A percentile compares a stretch with the other conserved stretches of the same genome.
phyloP scores from a whole-genome alignment of 2,113 vertebrate species.

The Eulemur rufifrons region DNA sequence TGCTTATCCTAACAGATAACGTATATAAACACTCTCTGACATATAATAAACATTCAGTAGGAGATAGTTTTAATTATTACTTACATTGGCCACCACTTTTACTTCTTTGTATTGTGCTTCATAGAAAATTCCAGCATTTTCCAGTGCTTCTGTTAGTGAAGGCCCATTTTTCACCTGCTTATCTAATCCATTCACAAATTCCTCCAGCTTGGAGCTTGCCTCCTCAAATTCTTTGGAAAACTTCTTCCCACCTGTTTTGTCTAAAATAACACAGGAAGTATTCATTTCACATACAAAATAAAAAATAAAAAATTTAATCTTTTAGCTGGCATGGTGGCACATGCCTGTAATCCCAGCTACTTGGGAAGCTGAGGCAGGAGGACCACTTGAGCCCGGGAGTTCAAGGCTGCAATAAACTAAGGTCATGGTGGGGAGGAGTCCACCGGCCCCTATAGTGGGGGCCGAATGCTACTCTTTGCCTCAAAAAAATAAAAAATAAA shows the following conservation, averaged over 20 bases:
- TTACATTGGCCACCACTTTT: conserved; percentile 98
- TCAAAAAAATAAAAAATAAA: no score
- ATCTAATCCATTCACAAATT: conserved; percentile 95
- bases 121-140: conserved; percentile 97
- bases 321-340: neutral
- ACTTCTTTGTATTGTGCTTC: conserved; percentile 99
- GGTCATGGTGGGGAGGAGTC: no score
- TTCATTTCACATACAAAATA: neutral
- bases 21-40: neutral
- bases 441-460: no score
- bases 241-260: conserved; percentile 97
- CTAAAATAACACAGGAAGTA: conserved; percentile 79
- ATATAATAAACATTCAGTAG: neutral
- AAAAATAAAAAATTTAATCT: neutral
- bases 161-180: conserved; percentile 92
- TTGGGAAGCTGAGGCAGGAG: no score
- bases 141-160: conserved; percentile 92
- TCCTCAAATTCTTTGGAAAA: conserved; percentile 99
- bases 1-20: neutral
- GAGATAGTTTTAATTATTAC: conserved; percentile 71
- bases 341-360: no score
- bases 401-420: no score
- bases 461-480: no score
- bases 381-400: no score
- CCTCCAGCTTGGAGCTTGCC: conserved; percentile 94